Evolutionary conservation across 2,888 invertebrate genomes (phyloP).

Genomic region (Caenorhabditis plicata): DNA sequence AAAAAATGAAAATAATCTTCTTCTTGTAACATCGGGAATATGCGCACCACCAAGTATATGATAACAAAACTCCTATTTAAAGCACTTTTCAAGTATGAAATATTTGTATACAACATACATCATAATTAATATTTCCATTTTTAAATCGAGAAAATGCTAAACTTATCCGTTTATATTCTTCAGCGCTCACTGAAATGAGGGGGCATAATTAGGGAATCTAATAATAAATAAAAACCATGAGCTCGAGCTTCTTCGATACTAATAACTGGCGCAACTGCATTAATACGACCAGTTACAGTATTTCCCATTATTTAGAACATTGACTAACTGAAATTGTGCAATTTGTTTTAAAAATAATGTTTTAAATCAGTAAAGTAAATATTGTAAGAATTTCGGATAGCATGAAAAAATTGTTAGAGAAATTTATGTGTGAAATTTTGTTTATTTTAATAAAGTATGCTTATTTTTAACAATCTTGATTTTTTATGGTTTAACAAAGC

Average conservation of each 20-base stretch:
- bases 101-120: constrained; percentile 4
- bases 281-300: constrained; percentile 16
- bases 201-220: no score
- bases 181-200: constrained; percentile 43
- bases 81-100: not conserved
- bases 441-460: no score
- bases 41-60: constrained; percentile 45
- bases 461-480: no score
- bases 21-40: constrained; percentile 39
- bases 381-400: no score
- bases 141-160: constrained; percentile 44
- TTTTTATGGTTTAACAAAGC: no score
- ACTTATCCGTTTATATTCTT: constrained; percentile 40
- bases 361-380: no score
- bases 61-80: constrained; percentile 40
- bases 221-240: constrained; percentile 11
- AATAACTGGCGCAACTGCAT: constrained; percentile 27
- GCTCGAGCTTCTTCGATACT: constrained; percentile 26
- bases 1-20: constrained; percentile 40
- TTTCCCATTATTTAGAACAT: constrained; percentile 21
- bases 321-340: no score
- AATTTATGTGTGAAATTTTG: no score
- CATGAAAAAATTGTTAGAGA: no score
- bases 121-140: constrained; percentile 35
- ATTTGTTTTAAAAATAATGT: no score